These are phyloP conservation scores for Pelvicachromis taeniatus DNA, from an alignment of 2,113 vertebrate species.

Conservation along the genomic window DNA sequence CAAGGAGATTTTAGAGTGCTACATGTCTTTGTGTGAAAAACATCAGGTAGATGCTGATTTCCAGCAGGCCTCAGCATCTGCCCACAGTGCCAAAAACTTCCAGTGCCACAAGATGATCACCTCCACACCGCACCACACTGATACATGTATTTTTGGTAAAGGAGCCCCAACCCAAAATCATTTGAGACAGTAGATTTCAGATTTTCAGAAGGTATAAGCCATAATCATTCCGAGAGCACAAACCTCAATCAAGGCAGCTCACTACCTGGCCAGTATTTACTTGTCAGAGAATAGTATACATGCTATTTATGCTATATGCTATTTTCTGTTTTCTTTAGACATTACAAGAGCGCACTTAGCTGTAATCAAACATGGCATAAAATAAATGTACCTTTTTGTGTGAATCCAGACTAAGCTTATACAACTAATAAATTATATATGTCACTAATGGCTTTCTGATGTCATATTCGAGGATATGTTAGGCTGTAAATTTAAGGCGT, in stretches of 20 bases:
- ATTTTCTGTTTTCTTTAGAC: not conserved
- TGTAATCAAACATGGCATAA: not conserved
- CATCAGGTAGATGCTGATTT: not conserved
- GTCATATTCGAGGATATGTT: not conserved
- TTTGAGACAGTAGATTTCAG: not conserved
- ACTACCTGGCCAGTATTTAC: not conserved
- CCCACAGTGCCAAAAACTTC: too few species aligned
- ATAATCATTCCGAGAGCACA: not conserved
- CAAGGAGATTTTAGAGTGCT: not conserved
- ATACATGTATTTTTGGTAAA: not conserved
- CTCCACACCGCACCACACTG: not conserved
- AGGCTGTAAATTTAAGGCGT: too few species aligned
- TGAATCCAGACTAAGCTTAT: not conserved
- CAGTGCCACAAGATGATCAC: not conserved
- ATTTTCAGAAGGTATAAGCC: not conserved
- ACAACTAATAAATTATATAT: not conserved
- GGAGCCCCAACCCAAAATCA: not conserved
- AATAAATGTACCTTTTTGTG: not conserved
- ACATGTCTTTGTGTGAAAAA: not conserved
- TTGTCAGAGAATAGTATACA: not conserved
- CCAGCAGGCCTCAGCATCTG: not conserved
- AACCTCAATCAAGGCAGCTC: not conserved
- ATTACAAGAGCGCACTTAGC: not conserved
- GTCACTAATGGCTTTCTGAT: not conserved
- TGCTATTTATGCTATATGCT: not conserved